Conservation (phyloP, 2,797 vertebrate species). For the Labeo calbasu region DNA sequence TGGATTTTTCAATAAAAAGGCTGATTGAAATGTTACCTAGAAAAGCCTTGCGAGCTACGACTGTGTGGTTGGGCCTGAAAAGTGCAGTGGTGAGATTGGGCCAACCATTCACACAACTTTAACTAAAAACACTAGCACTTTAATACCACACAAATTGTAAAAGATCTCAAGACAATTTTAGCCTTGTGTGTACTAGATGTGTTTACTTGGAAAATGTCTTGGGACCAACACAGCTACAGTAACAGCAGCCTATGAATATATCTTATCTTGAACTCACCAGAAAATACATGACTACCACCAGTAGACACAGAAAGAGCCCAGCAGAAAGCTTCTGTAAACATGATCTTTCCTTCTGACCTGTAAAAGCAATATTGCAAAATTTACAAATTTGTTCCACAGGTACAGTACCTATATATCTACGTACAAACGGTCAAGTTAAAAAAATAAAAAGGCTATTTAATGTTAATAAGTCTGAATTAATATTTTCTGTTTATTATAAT, state of each 20-base stretch:
- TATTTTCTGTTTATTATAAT: too few relatives aligned
- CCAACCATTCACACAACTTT: too few relatives aligned
- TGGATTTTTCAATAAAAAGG: too few relatives aligned
- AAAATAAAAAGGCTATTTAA: too few relatives aligned
- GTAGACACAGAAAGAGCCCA: background rate
- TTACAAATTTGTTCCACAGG: too few relatives aligned
- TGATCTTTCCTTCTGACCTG: background rate
- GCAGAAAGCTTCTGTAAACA: background rate
- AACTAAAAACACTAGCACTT: background rate
- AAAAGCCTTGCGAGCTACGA: too few relatives aligned
- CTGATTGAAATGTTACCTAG: background rate
- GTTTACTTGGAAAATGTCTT: background rate
- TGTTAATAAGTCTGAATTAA: too few relatives aligned
- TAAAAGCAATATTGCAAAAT: background rate
- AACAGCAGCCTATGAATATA: background rate
- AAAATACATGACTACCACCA: background rate
- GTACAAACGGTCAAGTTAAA: too few relatives aligned
- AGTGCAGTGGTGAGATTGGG: too few relatives aligned
- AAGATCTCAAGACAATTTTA: background rate
- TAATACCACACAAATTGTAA: background rate
- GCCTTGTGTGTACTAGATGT: background rate
- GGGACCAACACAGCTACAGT: background rate
- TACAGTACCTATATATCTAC: too few relatives aligned
- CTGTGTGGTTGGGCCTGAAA: too few relatives aligned
- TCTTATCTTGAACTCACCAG: background rate